phyloP scores from a whole-genome alignment of 2,797 vertebrate genomes.

The Enteromius treurensis region DNA sequence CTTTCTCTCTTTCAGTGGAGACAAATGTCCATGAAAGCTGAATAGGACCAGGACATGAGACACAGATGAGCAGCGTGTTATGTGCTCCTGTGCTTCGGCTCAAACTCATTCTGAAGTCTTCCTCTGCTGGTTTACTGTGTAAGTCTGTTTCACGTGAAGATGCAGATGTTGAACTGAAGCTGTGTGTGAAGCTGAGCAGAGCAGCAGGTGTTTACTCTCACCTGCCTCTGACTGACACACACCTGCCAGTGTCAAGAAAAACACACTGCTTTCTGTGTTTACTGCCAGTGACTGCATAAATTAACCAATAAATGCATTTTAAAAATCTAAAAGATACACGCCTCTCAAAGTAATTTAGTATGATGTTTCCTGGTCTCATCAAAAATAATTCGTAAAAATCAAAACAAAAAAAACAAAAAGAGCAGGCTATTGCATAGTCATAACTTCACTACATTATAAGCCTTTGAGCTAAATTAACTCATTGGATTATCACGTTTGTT shows the following conservation, averaged over 20 bases:
- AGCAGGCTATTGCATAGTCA: background rate
- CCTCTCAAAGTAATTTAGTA: background rate
- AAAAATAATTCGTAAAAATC: background rate
- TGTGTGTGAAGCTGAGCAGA: background rate
- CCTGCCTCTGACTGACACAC: background rate
- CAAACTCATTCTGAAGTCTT: background rate
- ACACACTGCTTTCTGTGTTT: background rate
- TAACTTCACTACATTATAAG: background rate
- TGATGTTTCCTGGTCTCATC: background rate
- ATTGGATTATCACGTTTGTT: background rate
- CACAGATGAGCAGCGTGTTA: background rate
- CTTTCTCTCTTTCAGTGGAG: background rate
- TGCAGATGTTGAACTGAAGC: background rate
- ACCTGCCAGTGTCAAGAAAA: constrained; percentile 4
- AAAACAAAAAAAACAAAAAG: too few species aligned
- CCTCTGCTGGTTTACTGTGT: background rate
- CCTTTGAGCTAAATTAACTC: background rate
- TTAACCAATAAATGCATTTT: background rate
- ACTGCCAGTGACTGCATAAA: background rate
- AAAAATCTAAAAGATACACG: background rate
- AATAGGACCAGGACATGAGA: background rate
- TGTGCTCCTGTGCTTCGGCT: background rate
- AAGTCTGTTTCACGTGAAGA: background rate
- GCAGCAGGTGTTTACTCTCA: constrained; percentile 24
- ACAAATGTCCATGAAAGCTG: background rate